These are phyloP conservation scores for Perccottus glenii DNA, from an alignment of 2,113 vertebrate genomes.

Conservation along the genomic window DNA sequence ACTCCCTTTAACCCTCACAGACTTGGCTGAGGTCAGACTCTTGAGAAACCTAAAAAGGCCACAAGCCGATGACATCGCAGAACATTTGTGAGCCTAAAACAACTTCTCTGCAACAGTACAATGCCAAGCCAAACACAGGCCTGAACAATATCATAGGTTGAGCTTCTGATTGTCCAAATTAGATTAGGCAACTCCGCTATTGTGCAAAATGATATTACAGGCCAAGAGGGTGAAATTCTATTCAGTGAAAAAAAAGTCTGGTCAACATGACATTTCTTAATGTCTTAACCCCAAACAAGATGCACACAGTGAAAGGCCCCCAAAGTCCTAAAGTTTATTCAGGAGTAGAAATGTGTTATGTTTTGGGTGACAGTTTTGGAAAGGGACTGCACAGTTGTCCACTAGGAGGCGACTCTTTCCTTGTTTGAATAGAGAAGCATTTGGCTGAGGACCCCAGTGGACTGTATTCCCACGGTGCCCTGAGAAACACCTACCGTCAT, in stretches of 20 bases:
- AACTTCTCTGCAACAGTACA: conserved; percentile 18
- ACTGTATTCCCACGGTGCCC: conserved; percentile 68
- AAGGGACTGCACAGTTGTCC: conserved; percentile 19
- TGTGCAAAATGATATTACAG: conserved; percentile 57
- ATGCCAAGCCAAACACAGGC: conserved; percentile 60
- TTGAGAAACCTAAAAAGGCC: conserved; percentile 62
- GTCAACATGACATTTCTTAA: conserved; percentile 46
- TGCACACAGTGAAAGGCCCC: neutral
- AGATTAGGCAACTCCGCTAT: conserved; percentile 60
- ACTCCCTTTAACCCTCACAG: neutral
- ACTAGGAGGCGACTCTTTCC: conserved; percentile 58
- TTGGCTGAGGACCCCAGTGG: conserved; percentile 52
- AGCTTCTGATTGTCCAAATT: conserved; percentile 65
- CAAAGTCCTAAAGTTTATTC: neutral
- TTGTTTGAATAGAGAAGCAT: conserved; percentile 45
- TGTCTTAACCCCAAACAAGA: conserved; percentile 47
- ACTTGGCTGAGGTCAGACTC: conserved; percentile 43
- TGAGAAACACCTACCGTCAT: conserved; percentile 78
- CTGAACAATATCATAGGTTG: conserved; percentile 55
- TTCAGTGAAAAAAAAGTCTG: conserved; percentile 47
- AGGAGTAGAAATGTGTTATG: too few species aligned
- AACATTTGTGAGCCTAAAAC: conserved; percentile 30
- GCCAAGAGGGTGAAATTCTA: conserved; percentile 62
- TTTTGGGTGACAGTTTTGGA: neutral
- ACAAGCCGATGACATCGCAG: conserved; percentile 40